Evolutionary conservation across 2,113 vertebrate species (phyloP).

Genomic region (Ivindomyrus marchei): DNA sequence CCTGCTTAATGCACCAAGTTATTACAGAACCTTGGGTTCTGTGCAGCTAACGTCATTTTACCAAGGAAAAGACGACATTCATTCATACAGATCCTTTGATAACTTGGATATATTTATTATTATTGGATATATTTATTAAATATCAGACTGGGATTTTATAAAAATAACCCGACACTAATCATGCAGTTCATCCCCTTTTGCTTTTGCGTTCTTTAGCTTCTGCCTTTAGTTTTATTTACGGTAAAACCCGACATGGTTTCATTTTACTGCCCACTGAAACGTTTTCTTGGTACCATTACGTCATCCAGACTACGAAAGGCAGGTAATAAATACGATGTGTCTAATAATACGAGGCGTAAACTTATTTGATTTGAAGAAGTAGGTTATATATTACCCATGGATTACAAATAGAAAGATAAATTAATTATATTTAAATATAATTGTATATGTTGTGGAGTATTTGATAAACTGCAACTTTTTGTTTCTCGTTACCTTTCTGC

Average conservation of each 20-base stretch:
- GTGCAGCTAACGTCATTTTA: not conserved
- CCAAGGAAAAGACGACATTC: not conserved
- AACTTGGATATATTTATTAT: not conserved
- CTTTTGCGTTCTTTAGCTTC: not conserved
- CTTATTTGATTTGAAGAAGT: not conserved
- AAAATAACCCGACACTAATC: not conserved
- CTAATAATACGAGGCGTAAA: not conserved
- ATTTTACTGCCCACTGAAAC: not conserved
- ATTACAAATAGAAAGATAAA: not conserved
- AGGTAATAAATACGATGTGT: not conserved
- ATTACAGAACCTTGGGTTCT: not conserved
- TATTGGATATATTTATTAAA: not conserved
- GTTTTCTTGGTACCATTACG: not conserved
- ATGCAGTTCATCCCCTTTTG: not conserved
- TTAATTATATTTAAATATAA: not conserved
- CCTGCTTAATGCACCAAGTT: not conserved
- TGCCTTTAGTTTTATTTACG: not conserved
- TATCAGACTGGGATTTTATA: not conserved
- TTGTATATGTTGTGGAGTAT: not conserved
- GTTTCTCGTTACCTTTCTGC: not conserved
- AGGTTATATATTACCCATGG: not conserved
- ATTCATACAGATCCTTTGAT: not conserved
- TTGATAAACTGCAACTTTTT: not conserved
- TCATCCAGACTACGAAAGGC: not conserved
- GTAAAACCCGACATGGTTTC: not conserved